Conservation (phyloP, 2,888 invertebrate genomes). For the Spicauda simplicius region DNA sequence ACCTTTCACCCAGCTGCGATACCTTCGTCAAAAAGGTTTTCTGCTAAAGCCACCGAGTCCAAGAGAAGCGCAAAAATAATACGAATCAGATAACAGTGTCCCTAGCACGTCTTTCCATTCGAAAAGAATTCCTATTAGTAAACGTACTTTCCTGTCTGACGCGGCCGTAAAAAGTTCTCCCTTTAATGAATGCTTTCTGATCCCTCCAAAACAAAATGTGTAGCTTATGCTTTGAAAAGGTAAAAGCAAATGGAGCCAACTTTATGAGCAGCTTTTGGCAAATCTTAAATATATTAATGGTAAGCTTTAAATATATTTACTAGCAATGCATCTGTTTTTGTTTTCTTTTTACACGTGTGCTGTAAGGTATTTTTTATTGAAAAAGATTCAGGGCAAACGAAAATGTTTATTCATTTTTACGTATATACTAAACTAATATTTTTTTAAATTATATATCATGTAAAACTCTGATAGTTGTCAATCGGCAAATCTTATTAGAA, state of each 20-base stretch:
- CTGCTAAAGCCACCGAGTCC: conserved; percentile 65
- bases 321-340: too few relatives aligned
- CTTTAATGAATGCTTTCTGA: conserved; percentile 71
- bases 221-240: conserved; percentile 63
- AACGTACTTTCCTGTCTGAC: conserved; percentile 74
- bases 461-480: too few relatives aligned
- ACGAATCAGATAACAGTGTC: conserved; percentile 70
- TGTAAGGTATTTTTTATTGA: too few relatives aligned
- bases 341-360: too few relatives aligned
- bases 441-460: too few relatives aligned
- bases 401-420: too few relatives aligned
- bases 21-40: conserved; percentile 59
- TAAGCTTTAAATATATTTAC: too few relatives aligned
- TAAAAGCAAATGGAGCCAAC: conserved; percentile 63
- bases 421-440: too few relatives aligned
- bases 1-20: conserved; percentile 44
- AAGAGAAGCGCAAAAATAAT: conserved; percentile 72
- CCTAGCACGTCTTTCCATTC: conserved; percentile 77
- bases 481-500: too few relatives aligned
- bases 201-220: conserved; percentile 65
- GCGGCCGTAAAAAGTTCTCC: conserved; percentile 74
- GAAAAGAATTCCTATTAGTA: conserved; percentile 77
- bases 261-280: conserved; percentile 56
- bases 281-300: neutral
- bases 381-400: too few relatives aligned